Evolutionary conservation across 2,888 invertebrate species (phyloP), one percentile per base, ranked within the genome.

Genomic region (Bellardia bayeri): DNA sequence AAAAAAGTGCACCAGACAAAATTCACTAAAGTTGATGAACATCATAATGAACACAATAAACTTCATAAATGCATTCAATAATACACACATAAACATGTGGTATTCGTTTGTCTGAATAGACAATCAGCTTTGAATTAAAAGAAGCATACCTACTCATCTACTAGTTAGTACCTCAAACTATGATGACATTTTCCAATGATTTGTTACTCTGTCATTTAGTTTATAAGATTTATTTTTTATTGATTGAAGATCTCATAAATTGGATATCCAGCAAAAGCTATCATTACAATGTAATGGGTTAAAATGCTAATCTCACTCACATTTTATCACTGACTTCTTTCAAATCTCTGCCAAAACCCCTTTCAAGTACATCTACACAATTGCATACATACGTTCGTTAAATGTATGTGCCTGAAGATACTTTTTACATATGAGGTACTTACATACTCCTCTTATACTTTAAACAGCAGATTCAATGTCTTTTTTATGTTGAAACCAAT

Each of bases 41-140:
- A 69, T 87, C 61, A 87, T 84, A 23, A 85, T 75, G 85, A 85
- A 30, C 16, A 11, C 13, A 69, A 66, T 81, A 75, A 85, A 85
- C 85, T 85, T 81, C 75, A 81, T 81, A 30, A 81, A 56, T 69
- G 37, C 11, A 33, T 33, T 33, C 3, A 23, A 51, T 16, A 4
- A 13, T 6, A 13, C 11, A 16, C 9, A 51, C 7, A 6, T 7
- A 69, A 58, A 80, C 16, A 37, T 37, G 37, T 5, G 4, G 37
- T 37, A 37, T 37, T 6, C 5, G 37, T 37, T 37, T 66, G 40
- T 16, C 23, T 66, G 30, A 30, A 69, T 30, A 69, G 68, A 33
- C 68, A 69, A 69, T 69, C 49, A 69, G 9, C 8, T 54, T 54
- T 23, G 8, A 54, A 54, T 37, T 64, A 7, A 63, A 64, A 64